These are phyloP conservation scores for Camarhynchus parvulus DNA, from an alignment of 2,113 vertebrate genomes.

Conservation along the genomic window DNA sequence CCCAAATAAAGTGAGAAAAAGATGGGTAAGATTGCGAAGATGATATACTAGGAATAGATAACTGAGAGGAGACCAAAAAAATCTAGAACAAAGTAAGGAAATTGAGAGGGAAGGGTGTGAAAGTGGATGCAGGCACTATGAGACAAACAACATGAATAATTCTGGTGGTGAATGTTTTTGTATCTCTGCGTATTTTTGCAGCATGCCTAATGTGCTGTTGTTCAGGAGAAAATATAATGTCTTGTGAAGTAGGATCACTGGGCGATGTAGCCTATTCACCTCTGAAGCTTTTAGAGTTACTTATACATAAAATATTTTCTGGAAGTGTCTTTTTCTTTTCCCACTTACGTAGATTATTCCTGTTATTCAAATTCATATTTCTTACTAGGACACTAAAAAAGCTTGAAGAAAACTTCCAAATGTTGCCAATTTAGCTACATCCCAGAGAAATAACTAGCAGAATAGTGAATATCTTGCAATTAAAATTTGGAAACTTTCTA, in stretches of 20 bases:
- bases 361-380: background rate
- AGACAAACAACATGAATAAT: background rate
- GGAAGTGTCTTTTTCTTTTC: background rate
- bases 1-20: background rate
- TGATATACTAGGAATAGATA: background rate
- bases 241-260: background rate
- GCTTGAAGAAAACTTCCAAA: background rate
- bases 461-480: background rate
- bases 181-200: background rate
- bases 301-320: background rate
- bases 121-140: background rate
- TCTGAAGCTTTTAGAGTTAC: background rate
- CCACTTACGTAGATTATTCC: background rate
- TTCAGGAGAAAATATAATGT: background rate
- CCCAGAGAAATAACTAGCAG: background rate
- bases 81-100: background rate
- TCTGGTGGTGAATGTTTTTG: background rate
- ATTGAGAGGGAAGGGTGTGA: background rate
- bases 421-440: background rate
- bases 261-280: background rate
- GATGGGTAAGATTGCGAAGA: background rate
- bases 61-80: background rate
- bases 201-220: background rate
- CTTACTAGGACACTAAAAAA: background rate
- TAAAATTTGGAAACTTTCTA: slow-evolving; percentile 16